These are phyloP conservation scores for Oligia strigilis DNA, from an alignment of 2,888 invertebrate species.

Conservation along the genomic window DNA sequence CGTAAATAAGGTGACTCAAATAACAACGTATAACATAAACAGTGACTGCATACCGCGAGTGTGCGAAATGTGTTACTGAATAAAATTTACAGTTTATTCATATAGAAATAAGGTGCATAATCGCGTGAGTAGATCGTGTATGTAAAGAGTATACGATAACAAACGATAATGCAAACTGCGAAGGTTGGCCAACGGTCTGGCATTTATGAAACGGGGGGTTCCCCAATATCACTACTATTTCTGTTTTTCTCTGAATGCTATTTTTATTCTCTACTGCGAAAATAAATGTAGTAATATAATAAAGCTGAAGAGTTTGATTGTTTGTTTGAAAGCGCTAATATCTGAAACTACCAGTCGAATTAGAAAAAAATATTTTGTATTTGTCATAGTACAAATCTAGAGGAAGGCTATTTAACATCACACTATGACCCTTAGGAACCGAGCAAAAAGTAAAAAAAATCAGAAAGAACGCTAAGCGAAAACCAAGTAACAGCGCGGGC, in stretches of 20 bases:
- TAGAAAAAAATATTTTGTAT: neutral
- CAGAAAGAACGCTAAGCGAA: too few relatives aligned
- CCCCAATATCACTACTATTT: slow-evolving; percentile 30
- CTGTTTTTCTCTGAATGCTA: slow-evolving; percentile 13
- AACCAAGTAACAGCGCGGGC: too few relatives aligned
- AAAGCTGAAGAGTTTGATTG: too few relatives aligned
- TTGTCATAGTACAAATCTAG: neutral
- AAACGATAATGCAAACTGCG: slow-evolving; percentile 48
- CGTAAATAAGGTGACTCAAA: slow-evolving; percentile 30
- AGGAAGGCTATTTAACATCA: too few relatives aligned
- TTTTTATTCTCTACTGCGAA: slow-evolving; percentile 1
- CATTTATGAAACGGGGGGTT: slow-evolving; percentile 41
- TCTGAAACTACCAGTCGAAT: neutral
- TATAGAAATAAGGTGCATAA: slow-evolving; percentile 31
- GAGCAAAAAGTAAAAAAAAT: neutral
- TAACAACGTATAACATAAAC: slow-evolving; percentile 26
- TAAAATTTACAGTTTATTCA: slow-evolving; percentile 13
- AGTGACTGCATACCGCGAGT: slow-evolving; percentile 14
- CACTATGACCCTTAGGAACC: too few relatives aligned
- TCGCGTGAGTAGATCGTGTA: slow-evolving; percentile 19
- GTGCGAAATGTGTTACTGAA: slow-evolving; percentile 8
- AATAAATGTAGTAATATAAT: too few relatives aligned
- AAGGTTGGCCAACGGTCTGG: slow-evolving; percentile 47
- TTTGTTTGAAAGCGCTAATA: neutral
- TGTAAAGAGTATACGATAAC: slow-evolving; percentile 35